Conservation (phyloP, 2,888 invertebrate species). For the Deroplatys truncata region DNA sequence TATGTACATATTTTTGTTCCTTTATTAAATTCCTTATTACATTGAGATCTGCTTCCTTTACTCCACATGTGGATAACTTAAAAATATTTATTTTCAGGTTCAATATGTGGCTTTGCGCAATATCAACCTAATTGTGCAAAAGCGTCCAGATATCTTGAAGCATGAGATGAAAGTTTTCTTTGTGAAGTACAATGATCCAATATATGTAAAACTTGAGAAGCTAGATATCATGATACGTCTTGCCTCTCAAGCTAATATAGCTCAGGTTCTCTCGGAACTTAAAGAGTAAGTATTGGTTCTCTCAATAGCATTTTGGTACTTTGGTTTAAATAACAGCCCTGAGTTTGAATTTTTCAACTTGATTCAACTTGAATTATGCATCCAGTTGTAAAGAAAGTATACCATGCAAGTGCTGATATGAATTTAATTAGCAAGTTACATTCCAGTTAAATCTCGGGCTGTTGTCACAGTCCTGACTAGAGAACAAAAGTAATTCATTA, state of each 20-base stretch:
- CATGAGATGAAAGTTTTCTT: slow-evolving; percentile 99
- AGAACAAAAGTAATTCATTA: background rate
- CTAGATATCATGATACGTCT: slow-evolving; percentile 98
- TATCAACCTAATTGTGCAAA: slow-evolving; percentile 98
- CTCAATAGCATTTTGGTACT: background rate
- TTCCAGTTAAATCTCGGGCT: background rate
- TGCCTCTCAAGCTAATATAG: slow-evolving; percentile 96
- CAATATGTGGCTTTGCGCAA: slow-evolving; percentile 98
- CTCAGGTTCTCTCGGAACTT: slow-evolving; percentile 94
- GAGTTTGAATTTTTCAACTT: no score
- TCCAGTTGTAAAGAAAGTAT: no score
- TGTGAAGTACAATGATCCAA: slow-evolving; percentile 99
- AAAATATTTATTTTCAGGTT: slow-evolving; percentile 50
- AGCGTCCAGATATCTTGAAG: slow-evolving; percentile 95
- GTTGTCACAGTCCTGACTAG: background rate
- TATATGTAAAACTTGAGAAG: slow-evolving; percentile 98
- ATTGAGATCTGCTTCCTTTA: background rate
- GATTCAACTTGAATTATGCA: no score
- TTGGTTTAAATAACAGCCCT: no score
- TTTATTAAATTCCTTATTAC: no score
- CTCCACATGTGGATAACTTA: background rate
- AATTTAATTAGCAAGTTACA: background rate
- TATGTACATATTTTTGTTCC: no score
- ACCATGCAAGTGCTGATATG: background rate
- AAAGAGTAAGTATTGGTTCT: slow-evolving; percentile 64